Evolutionary conservation across 2,113 vertebrate genomes (phyloP).

Genomic region (Notothenia rossii): DNA sequence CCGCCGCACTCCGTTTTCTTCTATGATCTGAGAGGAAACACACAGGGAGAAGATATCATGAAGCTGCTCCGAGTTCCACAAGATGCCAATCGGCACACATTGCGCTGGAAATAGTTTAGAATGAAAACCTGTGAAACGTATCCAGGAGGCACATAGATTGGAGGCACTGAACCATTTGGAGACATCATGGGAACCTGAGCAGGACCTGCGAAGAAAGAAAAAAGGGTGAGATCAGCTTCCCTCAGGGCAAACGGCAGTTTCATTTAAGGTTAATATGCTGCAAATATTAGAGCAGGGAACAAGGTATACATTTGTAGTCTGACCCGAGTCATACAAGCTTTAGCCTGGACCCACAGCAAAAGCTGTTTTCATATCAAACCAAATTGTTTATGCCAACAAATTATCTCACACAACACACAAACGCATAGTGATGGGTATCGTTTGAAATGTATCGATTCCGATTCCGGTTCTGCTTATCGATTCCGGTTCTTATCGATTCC

Average conservation of each 20-base stretch:
- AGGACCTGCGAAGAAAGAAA: slow-evolving; percentile 85
- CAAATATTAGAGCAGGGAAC: background rate
- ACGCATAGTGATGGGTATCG: background rate
- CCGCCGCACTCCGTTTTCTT: slow-evolving; percentile 96
- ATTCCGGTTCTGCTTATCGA: too few species aligned
- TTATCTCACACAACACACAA: background rate
- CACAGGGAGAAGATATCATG: slow-evolving; percentile 1
- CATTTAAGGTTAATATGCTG: background rate
- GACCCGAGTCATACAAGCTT: background rate
- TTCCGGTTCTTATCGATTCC: too few species aligned
- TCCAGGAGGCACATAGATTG: slow-evolving; percentile 99
- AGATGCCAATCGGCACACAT: background rate
- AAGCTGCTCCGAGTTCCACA: background rate
- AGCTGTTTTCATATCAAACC: background rate
- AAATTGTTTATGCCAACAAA: background rate
- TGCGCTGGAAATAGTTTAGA: background rate
- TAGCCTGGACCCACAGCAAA: background rate
- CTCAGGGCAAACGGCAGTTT: slow-evolving; percentile 30
- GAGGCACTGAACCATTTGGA: slow-evolving; percentile 99
- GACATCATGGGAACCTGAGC: slow-evolving; percentile 99
- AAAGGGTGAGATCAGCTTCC: slow-evolving; percentile 19
- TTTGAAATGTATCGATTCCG: too few species aligned
- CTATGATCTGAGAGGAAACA: slow-evolving; percentile 89
- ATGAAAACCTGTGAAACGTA: slow-evolving; percentile 96
- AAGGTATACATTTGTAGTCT: background rate